These are phyloP conservation scores for Cephus pulcher DNA, from an alignment of 2,888 invertebrate species.

Conservation along the genomic window DNA sequence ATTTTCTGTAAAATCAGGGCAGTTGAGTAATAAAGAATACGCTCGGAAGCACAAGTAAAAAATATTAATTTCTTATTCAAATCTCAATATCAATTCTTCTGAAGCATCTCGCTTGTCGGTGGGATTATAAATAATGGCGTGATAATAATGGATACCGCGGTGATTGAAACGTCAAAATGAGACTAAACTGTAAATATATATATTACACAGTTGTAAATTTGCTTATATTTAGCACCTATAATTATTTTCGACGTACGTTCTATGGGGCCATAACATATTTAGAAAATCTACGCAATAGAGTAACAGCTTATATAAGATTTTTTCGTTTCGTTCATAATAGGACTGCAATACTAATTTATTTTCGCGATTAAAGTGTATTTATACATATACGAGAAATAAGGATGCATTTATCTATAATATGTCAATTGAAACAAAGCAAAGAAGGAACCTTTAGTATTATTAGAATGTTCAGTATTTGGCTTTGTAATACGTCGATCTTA, in stretches of 20 bases:
- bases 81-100: background rate
- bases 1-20: background rate
- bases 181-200: background rate
- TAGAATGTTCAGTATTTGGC: background rate
- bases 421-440: background rate
- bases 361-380: background rate
- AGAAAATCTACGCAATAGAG: conserved; percentile 1
- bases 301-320: background rate
- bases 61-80: background rate
- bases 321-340: background rate
- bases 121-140: background rate
- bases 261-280: background rate
- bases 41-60: background rate
- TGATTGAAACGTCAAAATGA: background rate
- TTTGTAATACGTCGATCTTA: background rate
- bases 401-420: background rate
- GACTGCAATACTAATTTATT: background rate
- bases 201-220: background rate
- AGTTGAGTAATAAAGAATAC: background rate
- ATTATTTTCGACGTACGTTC: background rate
- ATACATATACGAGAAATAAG: background rate
- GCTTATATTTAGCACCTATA: background rate
- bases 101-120: background rate
- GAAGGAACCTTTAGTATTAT: background rate
- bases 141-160: background rate